A percentile compares a stretch with the other conserved stretches of the same genome.
phyloP scores from a whole-genome alignment of 2,113 vertebrate species.

The Psittacula cyanocephala region DNA sequence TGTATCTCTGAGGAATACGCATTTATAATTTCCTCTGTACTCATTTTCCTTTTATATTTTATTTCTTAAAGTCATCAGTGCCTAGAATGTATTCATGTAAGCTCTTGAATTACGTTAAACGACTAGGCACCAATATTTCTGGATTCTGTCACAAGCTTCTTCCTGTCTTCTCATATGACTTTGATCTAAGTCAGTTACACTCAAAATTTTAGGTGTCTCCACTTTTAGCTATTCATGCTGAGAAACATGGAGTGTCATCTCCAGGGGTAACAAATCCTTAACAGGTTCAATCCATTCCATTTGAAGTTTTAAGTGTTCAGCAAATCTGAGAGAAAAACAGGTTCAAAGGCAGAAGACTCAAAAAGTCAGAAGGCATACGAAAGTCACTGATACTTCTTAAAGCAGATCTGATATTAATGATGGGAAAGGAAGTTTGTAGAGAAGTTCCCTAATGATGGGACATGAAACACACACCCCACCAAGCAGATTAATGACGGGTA shows the following conservation, averaged over 20 bases:
- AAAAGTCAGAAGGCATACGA: neutral
- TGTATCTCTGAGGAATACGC: neutral
- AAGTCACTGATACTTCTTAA: neutral
- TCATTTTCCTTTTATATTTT: neutral
- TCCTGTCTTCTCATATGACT: neutral
- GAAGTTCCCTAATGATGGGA: neutral
- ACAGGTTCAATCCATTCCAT: neutral
- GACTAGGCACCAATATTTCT: neutral
- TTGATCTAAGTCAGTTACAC: slow-evolving; percentile 14
- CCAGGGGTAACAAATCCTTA: neutral
- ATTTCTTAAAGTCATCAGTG: neutral
- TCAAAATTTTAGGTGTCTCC: neutral
- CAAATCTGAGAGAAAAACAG: neutral
- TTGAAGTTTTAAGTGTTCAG: neutral
- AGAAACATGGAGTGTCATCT: neutral
- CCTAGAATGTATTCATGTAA: neutral
- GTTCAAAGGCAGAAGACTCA: neutral
- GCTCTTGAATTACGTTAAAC: neutral
- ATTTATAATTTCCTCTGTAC: neutral
- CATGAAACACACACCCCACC: neutral
- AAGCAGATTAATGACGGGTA: neutral
- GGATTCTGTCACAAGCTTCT: slow-evolving; percentile 4
- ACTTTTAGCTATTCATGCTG: neutral
- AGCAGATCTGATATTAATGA: neutral
- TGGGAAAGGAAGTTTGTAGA: neutral